Base-by-base conservation (phyloP, 2,888 invertebrate genomes). In the Cheilosia vulpina region DNA sequence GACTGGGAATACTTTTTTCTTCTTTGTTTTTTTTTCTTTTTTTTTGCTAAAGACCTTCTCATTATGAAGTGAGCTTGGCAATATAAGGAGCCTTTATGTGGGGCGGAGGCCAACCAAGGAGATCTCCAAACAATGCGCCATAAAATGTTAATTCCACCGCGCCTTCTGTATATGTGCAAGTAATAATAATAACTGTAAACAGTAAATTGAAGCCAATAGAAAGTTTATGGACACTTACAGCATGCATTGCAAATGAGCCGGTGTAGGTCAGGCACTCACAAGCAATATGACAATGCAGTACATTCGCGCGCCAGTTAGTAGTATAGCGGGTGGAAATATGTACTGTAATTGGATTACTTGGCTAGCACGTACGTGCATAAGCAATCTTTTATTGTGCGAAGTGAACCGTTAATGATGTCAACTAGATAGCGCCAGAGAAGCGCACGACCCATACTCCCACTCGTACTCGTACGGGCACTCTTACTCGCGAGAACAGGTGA, bases 141-240 rank as follows among this genome's bases (percentile, higher is more conserved):
- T 84, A 84, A 79, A 84, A 84, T 84, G 79, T 73, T 84, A 84
- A 84, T 84, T 79, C 57, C 62, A 55, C 34, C 68, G 72, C 13
- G 19, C 19, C 9, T 13, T 27, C 5, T 63, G 31, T 47, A 21
- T 31, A 21, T 31, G 47, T 63, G 47, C 34, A 45, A 34, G 55
- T 50, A 79, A 79, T 84, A 83, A 79, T 69, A 79, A 84, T 84
- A 84, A 84, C 83, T 79, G 83, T 84, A 73, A 84, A 75, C 83
- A 84, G 79, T 73, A 75, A 84, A 84, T 79, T 79, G 79, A 75
- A 68, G 69, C 63, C 83, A 84, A 84, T 84, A 84, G 83, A 84
- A 84, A 75, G 83, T 84, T 84, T 84, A 84, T 84, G 79, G 83
- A 84, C 79, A 73, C 83, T 84, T 79, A 79, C 69, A 75, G 73